Base-by-base conservation (phyloP, 2,113 vertebrate genomes). In the Oreochromis spilurus region DNA sequence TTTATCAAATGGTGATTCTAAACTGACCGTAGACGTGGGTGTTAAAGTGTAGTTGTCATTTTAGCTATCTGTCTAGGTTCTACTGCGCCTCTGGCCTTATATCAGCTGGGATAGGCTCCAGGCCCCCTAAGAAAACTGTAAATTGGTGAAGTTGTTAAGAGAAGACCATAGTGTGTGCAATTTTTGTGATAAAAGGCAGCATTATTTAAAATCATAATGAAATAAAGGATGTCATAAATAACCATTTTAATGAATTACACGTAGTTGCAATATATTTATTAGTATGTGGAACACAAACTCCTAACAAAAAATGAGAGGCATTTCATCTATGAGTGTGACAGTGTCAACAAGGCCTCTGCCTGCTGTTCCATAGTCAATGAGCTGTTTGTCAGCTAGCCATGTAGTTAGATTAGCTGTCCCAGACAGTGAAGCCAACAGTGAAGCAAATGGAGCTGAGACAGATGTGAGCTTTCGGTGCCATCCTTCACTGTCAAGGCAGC, bases 391-490 rank as follows among this genome's bases (percentile, higher is more conserved):
- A 94, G 87, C 80, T 83, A 52, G 91, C 92, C 91, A 92, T 82
- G 91, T 86, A 83, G 86, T 89, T 85, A 94, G 95, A 95, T 95
- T 89, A 94, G 91, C 92, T 92, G 92, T 93, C 88, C 87, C 91
- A 88, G 62, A 87, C 87, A 58, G 58, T 31, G 89, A 82, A 89
- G 92, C 94, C 92, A 92, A 86, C 92, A 91, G 90, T 48, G 85
- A 92, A 91, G 92, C 90, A 94, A 95, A 94, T 90, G 87, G 89
- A 94, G 92, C 88, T 72, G 84, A 91, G 93, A 92, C 92, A 94
- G 88, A 94, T 88, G 92, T 91, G 6, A 81, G 91, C 83, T 31
- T 72, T 88, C 58, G 2, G 24, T 24, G 83, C 83, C 91, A 94
- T 95, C 87, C 84, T 82, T 95, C 92, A 94, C 79, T 87, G 91